Evolutionary conservation across 2,113 vertebrate species (phyloP), one percentile per base, ranked within the genome.

Genomic region (Baryphthengus martii): DNA sequence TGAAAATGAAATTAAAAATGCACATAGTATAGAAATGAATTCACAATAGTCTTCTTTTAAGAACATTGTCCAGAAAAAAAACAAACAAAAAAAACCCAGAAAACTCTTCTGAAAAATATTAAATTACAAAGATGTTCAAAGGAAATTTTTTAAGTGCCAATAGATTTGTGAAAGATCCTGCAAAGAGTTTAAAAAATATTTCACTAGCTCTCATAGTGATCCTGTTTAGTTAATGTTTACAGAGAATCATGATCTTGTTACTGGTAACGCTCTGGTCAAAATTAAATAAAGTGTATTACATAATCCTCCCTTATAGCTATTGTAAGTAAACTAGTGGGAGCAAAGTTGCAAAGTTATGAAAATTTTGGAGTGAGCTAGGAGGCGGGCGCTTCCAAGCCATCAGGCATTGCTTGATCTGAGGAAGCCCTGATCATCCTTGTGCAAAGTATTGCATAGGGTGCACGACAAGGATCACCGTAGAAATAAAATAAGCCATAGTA

Each of bases 331-430:
- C 28, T 37, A 35, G 37, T 14, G 15, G 20, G 16, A 45, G 10
- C 3, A 45, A 72, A 65, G 9, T 37, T 78, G 37, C 11, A n/a
- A 74, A 62, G 31, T 25, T 49, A 21, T 24, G 21, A 40, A 75
- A 85, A 21, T 58, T 77, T 35, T 49, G 63, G 45, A 58, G 5
- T 28, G 19, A 76, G 31, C 17, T 14, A 56, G 47, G 52, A 79
- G 25, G 40, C 70, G 4, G 18, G 11, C 0, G 0, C 31, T 62
- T 70, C 44, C 47, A 65, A 55, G 13, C 9, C 10, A 23, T 26
- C 39, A 59, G 47, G 15, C 5, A 63, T 13, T 6, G 1, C 31
- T 49, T 49, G 53, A 44, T 37, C 40, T 65, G n/a, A 75, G 35
- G 28, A 70, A 92, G 37, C 18, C 71, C 50, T 67, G 74, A 23